Base-by-base conservation (phyloP, 1,140 invertebrate species). In the Ceratina japonica region DNA sequence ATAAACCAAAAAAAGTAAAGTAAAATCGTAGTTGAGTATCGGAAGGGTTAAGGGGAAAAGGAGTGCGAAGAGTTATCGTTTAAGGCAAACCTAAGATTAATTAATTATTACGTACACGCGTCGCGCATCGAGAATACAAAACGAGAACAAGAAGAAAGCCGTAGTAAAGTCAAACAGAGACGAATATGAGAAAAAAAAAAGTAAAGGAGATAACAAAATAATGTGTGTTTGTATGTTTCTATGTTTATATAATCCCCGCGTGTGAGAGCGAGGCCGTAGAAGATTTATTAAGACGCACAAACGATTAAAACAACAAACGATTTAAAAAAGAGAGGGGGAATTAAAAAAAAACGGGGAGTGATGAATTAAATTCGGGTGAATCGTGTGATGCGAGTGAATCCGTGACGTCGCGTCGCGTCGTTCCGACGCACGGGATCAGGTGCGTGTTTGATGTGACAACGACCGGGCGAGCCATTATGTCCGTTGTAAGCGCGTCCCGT, bases 221-320 rank as follows among this genome's bases (percentile, higher is more conserved):
- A 71, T 86, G 87, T 89, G 82, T 89, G 88, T 89, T 90, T 90
- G 88, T 90, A 90, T 90, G 88, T 90, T 90, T 90, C 89, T 90
- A 90, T 90, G 89, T 90, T 90, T 90, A 90, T 90, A 90, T 90
- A 90, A 87, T 86, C 86, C 80, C 81, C 81, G 84, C 82, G 87
- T 84, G 84, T 85, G 85, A 88, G 76, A 80, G 82, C 79, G 65
- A 79, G 77, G 74, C 77, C 72, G 84, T 82, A 86, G 83, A 76
- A 62, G 76, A 83, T 85, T 78, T 70, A 86, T 56, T 31, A 75
- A 86, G 77, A 82, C 85, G 82, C 82, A 87, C 82, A 86, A 87
- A 84, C 75, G 63, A 77, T 86, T 75, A 44, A 66, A 52, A 75
- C 54, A 58, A 70, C 24, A 24, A 73, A 54, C 22, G 62, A 70